Base-by-base conservation (phyloP, 2,797 vertebrate genomes). In the Ictinia mississippiensis region DNA sequence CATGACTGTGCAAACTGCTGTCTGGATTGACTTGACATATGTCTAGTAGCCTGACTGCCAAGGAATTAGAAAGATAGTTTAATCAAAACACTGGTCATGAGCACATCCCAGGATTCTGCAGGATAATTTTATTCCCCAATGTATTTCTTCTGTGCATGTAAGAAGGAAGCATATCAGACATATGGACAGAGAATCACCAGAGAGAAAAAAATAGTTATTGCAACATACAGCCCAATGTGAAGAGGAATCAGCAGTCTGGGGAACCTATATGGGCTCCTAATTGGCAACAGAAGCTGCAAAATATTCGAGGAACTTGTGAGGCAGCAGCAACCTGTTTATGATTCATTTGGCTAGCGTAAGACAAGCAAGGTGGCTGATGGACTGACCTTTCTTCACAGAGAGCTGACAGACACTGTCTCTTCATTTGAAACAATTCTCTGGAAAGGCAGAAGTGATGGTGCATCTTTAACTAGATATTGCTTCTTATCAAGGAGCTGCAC, bases 401-500 rank as follows among this genome's bases (percentile, higher is more conserved):
- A 71, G 35, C 78, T 55, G 79, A 68, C n/a, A 86, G 89, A 63
- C 81, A 31, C 40, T 61, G 38, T 26, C 85, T 86, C 65, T 83
- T 52, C 55, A 28, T 71, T 61, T 33, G 65, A 82, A 80, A 74
- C 66, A 93, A 29, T 74, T 84, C 70, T 44, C 68, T 42, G 49
- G 63, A 78, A 86, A 91, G 40, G 79, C 70, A 70, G 45, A 61
- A 87, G 75, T 26, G 67, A 90, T 42, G 61, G 47, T 58, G 56
- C 83, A 90, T 87, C 94, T 94, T 72, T 91, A 90, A 91, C 83
- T 59, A 90, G 79, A 82, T 50, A 37, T 13, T 56, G 49, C 88
- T 84, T 31, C 79, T 97, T 96, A 96, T 97, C 96, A 78, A 91
- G 70, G 66, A 93, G 90, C 88, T 92, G 90, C 95, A 96, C 96